Evolutionary conservation across 1,140 invertebrate genomes (phyloP), one percentile per base, ranked within the genome.

Genomic region (Vollenhovia emeryi): DNA sequence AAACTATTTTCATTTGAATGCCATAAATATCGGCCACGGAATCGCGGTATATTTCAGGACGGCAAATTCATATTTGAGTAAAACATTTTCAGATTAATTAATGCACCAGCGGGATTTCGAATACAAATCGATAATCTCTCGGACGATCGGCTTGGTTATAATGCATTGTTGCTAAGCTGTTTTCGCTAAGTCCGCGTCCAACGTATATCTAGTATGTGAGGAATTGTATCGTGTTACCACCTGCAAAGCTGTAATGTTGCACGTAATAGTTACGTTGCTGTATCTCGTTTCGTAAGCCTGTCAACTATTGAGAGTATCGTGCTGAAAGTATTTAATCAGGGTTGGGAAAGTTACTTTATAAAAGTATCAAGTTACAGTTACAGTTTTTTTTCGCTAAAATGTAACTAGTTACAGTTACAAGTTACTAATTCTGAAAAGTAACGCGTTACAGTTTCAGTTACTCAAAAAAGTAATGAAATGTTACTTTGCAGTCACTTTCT

Each of bases 11-110:
- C 45, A 73, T 57, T 57, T 21, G 15, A 71, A 33, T 57, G n/a
- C 3, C 36, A 71, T 43, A 71, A 71, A 57, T 57, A 40, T 45
- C 33, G n/a, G n/a, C 11, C n/a, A 36, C 3, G 8, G 15, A 64
- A 78, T 64, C 50, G 24, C 45, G n/a, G 73, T 43, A 33, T 24
- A 27, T 55, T 68, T 71, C 11, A 3, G 4, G 11, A 11, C 62
- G 76, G 27, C 30, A 11, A 33, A 57, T 21, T 57, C 9, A 21
- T 33, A 57, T 57, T 43, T 71, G 52, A 73, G 33, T 66, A 66
- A 78, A 78, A 78, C 30, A 50, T 71, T 71, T 73, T 68, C 3
- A 43, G 13, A 82, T 82, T 59, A 73, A 71, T 82, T 82, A 82
- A 71, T 71, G 27, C 13, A 33, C 13, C 24, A 24, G 21, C 33